phyloP scores from a whole-genome alignment of 2,797 vertebrate species.

The Pachyuromys duprasi region DNA sequence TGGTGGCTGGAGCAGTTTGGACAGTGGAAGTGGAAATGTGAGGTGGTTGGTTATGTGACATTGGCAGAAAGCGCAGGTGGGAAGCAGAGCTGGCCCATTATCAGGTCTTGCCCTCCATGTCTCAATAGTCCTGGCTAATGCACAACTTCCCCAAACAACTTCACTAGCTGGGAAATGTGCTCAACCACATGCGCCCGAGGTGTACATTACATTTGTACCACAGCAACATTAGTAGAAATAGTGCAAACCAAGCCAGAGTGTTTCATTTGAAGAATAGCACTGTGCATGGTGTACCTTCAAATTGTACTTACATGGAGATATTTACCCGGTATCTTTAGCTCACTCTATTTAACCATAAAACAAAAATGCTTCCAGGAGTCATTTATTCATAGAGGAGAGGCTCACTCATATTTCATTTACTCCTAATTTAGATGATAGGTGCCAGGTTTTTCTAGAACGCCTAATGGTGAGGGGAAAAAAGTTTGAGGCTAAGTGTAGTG shows the following conservation, averaged over 20 bases:
- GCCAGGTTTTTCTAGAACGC: too few species aligned
- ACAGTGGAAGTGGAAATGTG: not conserved
- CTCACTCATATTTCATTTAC: too few species aligned
- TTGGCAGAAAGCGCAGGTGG: not conserved
- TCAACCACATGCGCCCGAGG: not conserved
- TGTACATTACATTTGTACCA: not conserved
- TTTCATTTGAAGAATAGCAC: not conserved
- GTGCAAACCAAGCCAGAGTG: not conserved
- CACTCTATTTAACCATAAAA: too few species aligned
- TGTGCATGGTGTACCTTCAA: not conserved
- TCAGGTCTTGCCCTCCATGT: not conserved
- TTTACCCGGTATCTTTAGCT: too few species aligned
- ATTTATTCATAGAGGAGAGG: too few species aligned
- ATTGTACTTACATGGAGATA: not conserved
- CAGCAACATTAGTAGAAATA: not conserved
- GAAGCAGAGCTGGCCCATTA: not conserved
- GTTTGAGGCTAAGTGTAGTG: too few species aligned
- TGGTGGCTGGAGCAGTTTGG: not conserved
- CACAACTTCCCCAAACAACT: not conserved
- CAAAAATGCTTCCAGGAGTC: too few species aligned
- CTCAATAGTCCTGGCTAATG: not conserved
- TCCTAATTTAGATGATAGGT: too few species aligned
- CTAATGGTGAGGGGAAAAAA: too few species aligned
- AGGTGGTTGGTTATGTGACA: not conserved
- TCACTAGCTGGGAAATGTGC: not conserved